Evolutionary conservation across 2,797 vertebrate species (phyloP).

Genomic region (Ctenosaura bakeri): DNA sequence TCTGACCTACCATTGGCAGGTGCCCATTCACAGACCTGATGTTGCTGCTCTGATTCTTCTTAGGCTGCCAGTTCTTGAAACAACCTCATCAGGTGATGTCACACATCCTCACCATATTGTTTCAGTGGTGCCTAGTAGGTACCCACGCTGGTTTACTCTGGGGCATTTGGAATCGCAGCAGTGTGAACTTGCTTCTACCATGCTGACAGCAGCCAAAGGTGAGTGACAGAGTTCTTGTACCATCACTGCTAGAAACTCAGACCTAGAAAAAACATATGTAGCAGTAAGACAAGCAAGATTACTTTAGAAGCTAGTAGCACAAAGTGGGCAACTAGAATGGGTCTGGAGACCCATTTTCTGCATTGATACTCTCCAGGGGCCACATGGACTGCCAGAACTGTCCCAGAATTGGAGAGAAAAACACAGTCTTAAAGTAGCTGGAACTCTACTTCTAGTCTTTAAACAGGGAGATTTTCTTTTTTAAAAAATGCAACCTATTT

Average conservation of each 20-base stretch:
- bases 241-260: background rate
- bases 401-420: no score
- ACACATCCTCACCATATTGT: slow-evolving; percentile 95
- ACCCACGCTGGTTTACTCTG: slow-evolving; percentile 98
- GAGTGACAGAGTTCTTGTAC: slow-evolving; percentile 33
- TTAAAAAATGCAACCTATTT: no score
- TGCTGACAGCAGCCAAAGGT: slow-evolving; percentile 97
- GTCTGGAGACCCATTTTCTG: no score
- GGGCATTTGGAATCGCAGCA: slow-evolving; percentile 98
- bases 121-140: slow-evolving; percentile 94
- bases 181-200: slow-evolving; percentile 97
- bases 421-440: background rate
- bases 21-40: slow-evolving; percentile 55
- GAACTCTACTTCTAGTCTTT: background rate
- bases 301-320: no score
- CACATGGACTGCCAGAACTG: no score
- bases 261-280: background rate
- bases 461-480: no score
- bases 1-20: background rate
- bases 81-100: slow-evolving; percentile 89
- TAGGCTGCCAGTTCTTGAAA: slow-evolving; percentile 94
- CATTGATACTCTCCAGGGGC: no score
- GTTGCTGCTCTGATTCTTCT: slow-evolving; percentile 50
- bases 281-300: background rate
- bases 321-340: no score